Evolutionary conservation across 1,140 invertebrate species (phyloP).

Genomic region (Parasteatoda tepidariorum): DNA sequence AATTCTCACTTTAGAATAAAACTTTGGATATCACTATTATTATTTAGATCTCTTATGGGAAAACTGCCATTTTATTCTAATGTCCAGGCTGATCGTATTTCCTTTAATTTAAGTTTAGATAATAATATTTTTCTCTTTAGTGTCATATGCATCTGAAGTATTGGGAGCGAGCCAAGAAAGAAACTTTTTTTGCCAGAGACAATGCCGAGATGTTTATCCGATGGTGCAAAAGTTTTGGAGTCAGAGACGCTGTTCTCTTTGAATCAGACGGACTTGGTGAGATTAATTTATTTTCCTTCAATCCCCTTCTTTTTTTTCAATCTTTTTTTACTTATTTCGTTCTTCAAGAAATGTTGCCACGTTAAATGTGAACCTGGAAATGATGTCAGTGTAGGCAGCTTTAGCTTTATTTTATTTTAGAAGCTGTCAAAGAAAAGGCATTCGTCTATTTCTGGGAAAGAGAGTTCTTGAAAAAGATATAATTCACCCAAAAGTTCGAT

Average conservation of each 20-base stretch:
- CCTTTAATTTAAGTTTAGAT: background rate
- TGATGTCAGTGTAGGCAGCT: background rate
- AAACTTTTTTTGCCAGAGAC: slow-evolving; percentile 88
- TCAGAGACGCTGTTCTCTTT: slow-evolving; percentile 88
- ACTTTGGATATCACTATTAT: too few relatives aligned
- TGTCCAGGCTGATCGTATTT: background rate
- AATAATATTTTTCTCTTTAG: background rate
- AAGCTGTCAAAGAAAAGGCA: too few relatives aligned
- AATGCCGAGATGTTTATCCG: slow-evolving; percentile 93
- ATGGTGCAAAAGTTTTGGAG: slow-evolving; percentile 85
- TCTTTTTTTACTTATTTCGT: background rate
- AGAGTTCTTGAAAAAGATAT: too few relatives aligned
- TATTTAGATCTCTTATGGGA: too few relatives aligned
- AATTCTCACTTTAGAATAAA: too few relatives aligned
- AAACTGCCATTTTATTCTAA: too few relatives aligned
- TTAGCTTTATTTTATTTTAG: too few relatives aligned
- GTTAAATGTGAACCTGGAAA: background rate
- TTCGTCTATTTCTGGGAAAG: too few relatives aligned
- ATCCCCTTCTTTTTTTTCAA: background rate
- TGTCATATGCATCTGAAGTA: slow-evolving; percentile 71
- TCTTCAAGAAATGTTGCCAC: background rate
- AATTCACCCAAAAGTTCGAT: too few relatives aligned
- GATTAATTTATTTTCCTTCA: slow-evolving; percentile 13
- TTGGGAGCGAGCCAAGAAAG: slow-evolving; percentile 78
- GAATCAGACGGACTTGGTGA: slow-evolving; percentile 88